Base-by-base conservation (phyloP, 2,888 invertebrate genomes). In the Mythimna albipuncta region DNA sequence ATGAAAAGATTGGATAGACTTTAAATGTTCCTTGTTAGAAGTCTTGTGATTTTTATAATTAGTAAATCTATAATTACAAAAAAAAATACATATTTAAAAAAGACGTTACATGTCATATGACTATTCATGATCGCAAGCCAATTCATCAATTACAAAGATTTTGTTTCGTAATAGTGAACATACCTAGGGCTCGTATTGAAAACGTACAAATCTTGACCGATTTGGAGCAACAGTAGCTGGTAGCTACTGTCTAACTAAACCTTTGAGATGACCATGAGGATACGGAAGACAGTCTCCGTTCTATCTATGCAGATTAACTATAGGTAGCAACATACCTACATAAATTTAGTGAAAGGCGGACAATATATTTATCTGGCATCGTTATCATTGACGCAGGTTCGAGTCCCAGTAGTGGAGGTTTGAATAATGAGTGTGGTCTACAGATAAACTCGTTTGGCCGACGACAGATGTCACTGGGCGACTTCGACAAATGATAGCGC, bases 401-500 rank as follows among this genome's bases (percentile, higher is more conserved):
- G 89, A 91, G 86, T 89, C 87, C 87, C 87, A 87, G 87, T 89
- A 83, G 91, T 89, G 89, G 80, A 81, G 85, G 87, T 90, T 89
- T 92, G 92, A 93, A 90, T 94, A 94, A 93, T 91, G 94, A 93
- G 89, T 85, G 82, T 81, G 85, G 87, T 85, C 77, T 78, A 86
- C 19, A 90, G 93, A 94, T 94, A 93, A 93, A 93, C 93, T 92
- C 89, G 94, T 94, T 93, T 84, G 79, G 50, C 64, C 81, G 89
- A 81, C 90, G 93, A 94, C 94, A 93, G 92, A 94, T 92, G 94
- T 94, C 94, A 93, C 89, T 82, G 85, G 75, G 84, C 64, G 84
- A 90, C 89, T 88, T 72, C 86, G 92, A 94, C 94, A 94, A 94
- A 94, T 94, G 93, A 92, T 93, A 92, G 89, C 80, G 87, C 87